Percentiles rank a stretch among this genome's conserved stretches.
Evolutionary conservation across 1,140 invertebrate genomes (phyloP).

Genomic region (Cyphomyrmex costatus): DNA sequence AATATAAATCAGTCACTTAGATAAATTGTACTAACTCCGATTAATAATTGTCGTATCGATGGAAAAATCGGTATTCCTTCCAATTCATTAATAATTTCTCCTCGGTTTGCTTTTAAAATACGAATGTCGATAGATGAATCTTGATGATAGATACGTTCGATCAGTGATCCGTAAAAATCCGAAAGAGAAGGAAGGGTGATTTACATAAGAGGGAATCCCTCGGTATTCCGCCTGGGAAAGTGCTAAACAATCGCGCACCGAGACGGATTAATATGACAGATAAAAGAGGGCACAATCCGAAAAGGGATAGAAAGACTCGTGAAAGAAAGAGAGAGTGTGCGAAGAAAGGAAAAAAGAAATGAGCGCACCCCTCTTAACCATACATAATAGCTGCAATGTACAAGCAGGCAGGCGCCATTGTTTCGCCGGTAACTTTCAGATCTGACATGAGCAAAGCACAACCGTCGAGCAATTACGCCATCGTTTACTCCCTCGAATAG

Average conservation of each 20-base stretch:
- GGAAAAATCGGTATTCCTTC: neutral
- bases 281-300: neutral
- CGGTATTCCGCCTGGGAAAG: neutral
- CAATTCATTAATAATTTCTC: neutral
- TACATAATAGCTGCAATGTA: conserved; percentile 74
- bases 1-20: conserved; percentile 13
- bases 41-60: neutral
- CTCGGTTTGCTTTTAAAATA: neutral
- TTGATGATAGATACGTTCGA: neutral
- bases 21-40: neutral
- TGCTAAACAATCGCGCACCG: conserved; percentile 30
- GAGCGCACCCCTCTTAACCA: conserved; percentile 70
- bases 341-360: conserved; percentile 10
- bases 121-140: neutral
- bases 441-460: conserved; percentile 41
- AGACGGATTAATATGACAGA: conserved; percentile 40
- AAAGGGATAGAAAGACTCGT: neutral
- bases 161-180: conserved; percentile 45
- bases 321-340: neutral
- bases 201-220: conserved; percentile 18
- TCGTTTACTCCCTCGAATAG: conserved; percentile 60
- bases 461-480: conserved; percentile 63
- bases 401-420: conserved; percentile 65
- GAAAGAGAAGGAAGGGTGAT: conserved; percentile 15
- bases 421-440: conserved; percentile 59